Evolutionary conservation across 2,888 invertebrate genomes (phyloP), one percentile per base, ranked within the genome.

Genomic region (Buathra laborator): DNA sequence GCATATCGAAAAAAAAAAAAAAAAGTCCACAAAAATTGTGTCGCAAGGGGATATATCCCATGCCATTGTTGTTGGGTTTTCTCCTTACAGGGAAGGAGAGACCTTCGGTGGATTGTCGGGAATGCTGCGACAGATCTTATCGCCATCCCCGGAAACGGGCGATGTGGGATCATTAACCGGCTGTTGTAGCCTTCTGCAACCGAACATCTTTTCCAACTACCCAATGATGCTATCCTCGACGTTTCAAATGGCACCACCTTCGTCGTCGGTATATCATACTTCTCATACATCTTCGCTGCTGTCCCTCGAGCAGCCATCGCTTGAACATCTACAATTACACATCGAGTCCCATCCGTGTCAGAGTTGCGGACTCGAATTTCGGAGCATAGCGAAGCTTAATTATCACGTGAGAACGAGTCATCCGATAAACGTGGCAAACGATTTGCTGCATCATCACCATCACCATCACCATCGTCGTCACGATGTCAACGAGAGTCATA

Each of bases 91-190:
- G 91, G 93, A 93, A 83, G 90, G 90, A 84, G 94, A 93, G 85
- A 92, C 91, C 74, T 93, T 94, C 81, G 94, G 94, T 76, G 94
- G 93, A 89, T 91, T 94, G 77, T 94, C 94, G 44, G 94, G 94
- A 86, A 94, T 94, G 94, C 92, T 94, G 86, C 93, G 94, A 74
- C 94, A 94, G 85, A 94, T 94, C 83, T 90, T 94, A 24, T 94
- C 94, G 76, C 94, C 94, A 24, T 92, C 93, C 74, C 92, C 93
- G 78, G 93, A 93, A 88, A 91, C 89, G 81, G 91, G 89, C 19
- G 93, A 93, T 44, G 81, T 86, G 59, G 88, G 88, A 77, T 84
- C 84, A 62, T 87, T 88, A 59, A 71, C 86, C 16, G 86, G 87
- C 83, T 89, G 88, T 85, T 91, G 88, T 86, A 91, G 90, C 83